Percentiles rank a stretch among this genome's conserved stretches.
These are phyloP conservation scores for Nothoprocta perdicaria DNA, from an alignment of 2,113 vertebrate genomes.

Conservation along the genomic window DNA sequence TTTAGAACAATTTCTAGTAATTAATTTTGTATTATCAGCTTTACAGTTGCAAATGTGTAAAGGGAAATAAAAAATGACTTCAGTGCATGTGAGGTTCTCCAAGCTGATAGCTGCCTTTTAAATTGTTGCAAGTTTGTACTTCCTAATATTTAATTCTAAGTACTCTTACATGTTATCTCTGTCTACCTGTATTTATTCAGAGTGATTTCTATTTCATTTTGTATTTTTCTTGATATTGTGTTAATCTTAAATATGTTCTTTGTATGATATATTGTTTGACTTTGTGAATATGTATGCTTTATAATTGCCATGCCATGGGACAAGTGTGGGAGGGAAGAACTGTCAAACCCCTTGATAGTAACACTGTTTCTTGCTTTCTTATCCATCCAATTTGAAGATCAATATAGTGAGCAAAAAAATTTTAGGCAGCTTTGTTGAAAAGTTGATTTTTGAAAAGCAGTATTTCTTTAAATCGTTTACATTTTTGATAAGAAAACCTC, in stretches of 20 bases:
- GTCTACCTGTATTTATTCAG: background rate
- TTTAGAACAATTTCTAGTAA: conserved; percentile 97
- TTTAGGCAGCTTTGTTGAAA: background rate
- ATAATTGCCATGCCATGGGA: background rate
- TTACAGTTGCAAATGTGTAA: conserved; percentile 83
- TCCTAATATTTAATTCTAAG: background rate
- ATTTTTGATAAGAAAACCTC: background rate
- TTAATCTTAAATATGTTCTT: background rate
- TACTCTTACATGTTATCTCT: background rate
- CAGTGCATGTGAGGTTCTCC: conserved; percentile 36
- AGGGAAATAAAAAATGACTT: conserved; percentile 77
- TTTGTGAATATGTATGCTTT: background rate
- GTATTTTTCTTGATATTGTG: background rate
- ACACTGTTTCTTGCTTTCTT: background rate
- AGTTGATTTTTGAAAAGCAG: background rate
- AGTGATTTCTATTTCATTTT: background rate
- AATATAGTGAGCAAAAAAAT: background rate
- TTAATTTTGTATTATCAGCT: conserved; percentile 96
- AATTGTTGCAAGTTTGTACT: background rate
- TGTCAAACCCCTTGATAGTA: background rate
- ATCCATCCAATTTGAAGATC: background rate
- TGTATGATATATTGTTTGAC: background rate
- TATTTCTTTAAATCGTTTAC: background rate
- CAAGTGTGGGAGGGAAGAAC: background rate
- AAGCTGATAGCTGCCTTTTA: conserved; percentile 33